Evolutionary conservation across 1,140 invertebrate genomes (phyloP).

Genomic region (Parapsyche elsis): DNA sequence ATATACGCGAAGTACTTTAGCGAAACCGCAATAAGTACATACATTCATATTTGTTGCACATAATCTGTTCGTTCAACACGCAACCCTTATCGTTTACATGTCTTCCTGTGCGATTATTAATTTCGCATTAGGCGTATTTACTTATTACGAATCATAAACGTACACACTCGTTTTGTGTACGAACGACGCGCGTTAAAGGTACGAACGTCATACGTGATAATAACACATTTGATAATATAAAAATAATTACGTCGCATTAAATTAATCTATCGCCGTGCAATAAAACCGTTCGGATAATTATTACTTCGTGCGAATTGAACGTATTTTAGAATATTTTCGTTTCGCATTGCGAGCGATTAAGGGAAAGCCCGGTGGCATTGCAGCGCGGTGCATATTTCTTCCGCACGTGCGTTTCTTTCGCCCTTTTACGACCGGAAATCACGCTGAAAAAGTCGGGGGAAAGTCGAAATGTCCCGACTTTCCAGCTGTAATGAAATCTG

Average conservation of each 20-base stretch:
- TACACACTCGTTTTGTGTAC: neutral
- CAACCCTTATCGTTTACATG: slow-evolving; percentile 24
- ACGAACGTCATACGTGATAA: neutral
- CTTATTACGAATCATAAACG: neutral
- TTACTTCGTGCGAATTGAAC: neutral
- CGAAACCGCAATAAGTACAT: neutral
- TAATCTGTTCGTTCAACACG: slow-evolving; percentile 12
- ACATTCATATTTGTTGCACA: neutral
- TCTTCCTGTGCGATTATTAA: slow-evolving; percentile 14
- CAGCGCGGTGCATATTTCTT: slow-evolving; percentile 51
- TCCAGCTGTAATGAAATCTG: slow-evolving; percentile 48
- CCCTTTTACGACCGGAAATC: slow-evolving; percentile 55
- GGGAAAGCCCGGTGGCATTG: slow-evolving; percentile 46
- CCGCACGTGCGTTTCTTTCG: slow-evolving; percentile 53
- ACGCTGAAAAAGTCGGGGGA: slow-evolving; percentile 47
- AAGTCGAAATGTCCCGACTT: slow-evolving; percentile 23
- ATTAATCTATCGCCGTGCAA: neutral
- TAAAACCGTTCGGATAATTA: neutral
- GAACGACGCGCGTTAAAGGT: too few relatives aligned
- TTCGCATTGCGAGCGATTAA: slow-evolving; percentile 46
- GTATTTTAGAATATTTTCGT: neutral
- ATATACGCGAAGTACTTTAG: neutral
- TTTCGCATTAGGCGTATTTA: slow-evolving; percentile 9
- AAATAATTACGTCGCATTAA: neutral
- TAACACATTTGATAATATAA: neutral